These are phyloP conservation scores for Hypotaenidia okinawae DNA, from an alignment of 2,797 vertebrate genomes.

Conservation along the genomic window DNA sequence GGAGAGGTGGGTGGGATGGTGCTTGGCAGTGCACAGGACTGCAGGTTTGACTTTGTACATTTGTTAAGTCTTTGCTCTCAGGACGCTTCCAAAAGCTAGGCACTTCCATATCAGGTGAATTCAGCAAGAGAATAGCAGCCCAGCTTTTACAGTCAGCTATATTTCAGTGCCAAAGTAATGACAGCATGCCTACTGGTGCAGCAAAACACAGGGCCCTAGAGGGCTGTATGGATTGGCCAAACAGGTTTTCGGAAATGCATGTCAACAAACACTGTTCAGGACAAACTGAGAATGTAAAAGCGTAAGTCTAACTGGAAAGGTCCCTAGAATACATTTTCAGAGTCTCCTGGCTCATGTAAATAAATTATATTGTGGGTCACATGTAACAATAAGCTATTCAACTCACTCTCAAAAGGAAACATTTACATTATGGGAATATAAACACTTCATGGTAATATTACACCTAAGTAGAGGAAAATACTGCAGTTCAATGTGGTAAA, in stretches of 20 bases:
- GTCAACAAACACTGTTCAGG: conserved; percentile 14
- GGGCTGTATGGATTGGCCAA: conserved; percentile 34
- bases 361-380: conserved; percentile 25
- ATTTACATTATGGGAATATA: conserved; percentile 54
- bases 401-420: conserved; percentile 34
- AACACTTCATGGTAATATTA: conserved; percentile 42
- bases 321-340: conserved; percentile 47
- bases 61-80: conserved; percentile 27
- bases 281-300: conserved; percentile 29
- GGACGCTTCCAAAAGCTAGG: background rate
- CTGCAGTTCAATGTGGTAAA: conserved; percentile 27
- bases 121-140: background rate
- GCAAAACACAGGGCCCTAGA: conserved; percentile 56
- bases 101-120: background rate
- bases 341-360: conserved; percentile 55
- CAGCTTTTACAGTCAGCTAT: conserved; percentile 29
- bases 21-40: background rate
- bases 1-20: background rate
- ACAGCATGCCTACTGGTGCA: conserved; percentile 65
- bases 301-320: background rate
- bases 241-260: conserved; percentile 23
- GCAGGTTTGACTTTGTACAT: background rate
- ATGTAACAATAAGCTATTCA: conserved; percentile 19
- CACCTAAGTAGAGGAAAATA: conserved; percentile 20
- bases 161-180: conserved; percentile 53